Evolutionary conservation across 2,797 vertebrate genomes (phyloP).

Genomic region (Anguilla megastoma): DNA sequence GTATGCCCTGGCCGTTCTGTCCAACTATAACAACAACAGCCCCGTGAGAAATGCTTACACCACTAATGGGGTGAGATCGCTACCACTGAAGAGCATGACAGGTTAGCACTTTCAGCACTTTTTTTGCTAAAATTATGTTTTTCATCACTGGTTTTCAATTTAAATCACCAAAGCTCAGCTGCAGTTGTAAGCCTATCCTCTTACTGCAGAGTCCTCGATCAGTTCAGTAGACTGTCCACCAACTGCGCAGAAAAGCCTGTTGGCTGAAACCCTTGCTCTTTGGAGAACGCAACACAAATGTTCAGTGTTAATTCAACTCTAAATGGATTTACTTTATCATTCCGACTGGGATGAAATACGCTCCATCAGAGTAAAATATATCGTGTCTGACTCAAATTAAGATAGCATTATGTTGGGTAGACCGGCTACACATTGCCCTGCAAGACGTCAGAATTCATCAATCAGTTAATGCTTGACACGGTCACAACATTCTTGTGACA

Average conservation of each 20-base stretch:
- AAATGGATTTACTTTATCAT: background rate
- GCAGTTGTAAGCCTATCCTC: background rate
- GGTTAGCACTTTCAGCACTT: constrained; percentile 67
- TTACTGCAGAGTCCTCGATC: background rate
- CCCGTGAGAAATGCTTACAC: constrained; percentile 36
- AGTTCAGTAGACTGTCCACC: background rate
- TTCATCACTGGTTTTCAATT: background rate
- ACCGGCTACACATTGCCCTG: background rate
- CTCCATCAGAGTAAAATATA: background rate
- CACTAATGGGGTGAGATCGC: constrained; percentile 64
- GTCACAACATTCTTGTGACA: background rate
- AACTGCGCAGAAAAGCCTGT: background rate
- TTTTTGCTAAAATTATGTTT: background rate
- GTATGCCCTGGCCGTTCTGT: constrained; percentile 79
- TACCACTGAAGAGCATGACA: constrained; percentile 83
- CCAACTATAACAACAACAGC: constrained; percentile 70
- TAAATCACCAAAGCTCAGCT: background rate
- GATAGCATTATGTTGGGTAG: background rate
- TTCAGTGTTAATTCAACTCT: background rate
- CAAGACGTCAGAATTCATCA: background rate
- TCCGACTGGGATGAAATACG: background rate
- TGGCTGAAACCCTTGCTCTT: background rate
- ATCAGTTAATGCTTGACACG: background rate
- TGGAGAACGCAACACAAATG: background rate
- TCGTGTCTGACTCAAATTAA: background rate